Percentiles rank a stretch among this genome's conserved stretches.
These are phyloP conservation scores for Eulemur albifrons DNA, from an alignment of 2,797 vertebrate species.

Conservation along the genomic window DNA sequence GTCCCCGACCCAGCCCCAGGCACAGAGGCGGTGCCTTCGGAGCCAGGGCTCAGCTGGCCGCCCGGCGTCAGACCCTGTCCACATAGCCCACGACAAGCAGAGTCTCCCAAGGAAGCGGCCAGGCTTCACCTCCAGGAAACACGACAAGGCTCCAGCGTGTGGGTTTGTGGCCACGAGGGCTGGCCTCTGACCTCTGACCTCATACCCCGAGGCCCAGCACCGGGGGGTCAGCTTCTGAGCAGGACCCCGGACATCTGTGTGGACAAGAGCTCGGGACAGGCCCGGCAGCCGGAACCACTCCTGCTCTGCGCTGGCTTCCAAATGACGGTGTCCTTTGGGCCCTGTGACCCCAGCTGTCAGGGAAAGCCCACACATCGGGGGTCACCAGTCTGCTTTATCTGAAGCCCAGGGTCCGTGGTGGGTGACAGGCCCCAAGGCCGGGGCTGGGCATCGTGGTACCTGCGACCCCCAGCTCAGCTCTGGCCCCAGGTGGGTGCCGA, in stretches of 20 bases:
- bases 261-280: neutral
- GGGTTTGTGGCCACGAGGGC: no score
- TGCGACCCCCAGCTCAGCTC: neutral
- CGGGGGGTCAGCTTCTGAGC: neutral
- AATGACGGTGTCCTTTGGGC: neutral
- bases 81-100: rapidly evolving
- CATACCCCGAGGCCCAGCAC: rapidly evolving
- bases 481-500: rapidly evolving
- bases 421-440: rapidly evolving
- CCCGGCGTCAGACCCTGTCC: neutral
- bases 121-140: neutral
- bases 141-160: rapidly evolving
- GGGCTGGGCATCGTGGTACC: neutral
- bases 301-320: neutral
- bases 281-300: rapidly evolving
- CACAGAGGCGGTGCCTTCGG: neutral
- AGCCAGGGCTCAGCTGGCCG: neutral
- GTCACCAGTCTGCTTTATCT: neutral
- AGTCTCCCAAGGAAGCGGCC: no score
- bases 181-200: neutral
- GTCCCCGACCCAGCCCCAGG: neutral
- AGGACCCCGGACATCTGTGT: neutral
- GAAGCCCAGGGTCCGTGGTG: neutral
- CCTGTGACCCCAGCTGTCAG: neutral
- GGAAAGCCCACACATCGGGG: neutral